These are phyloP conservation scores for Ptychoptera albimana DNA, from an alignment of 2,888 invertebrate species.

Conservation along the genomic window DNA sequence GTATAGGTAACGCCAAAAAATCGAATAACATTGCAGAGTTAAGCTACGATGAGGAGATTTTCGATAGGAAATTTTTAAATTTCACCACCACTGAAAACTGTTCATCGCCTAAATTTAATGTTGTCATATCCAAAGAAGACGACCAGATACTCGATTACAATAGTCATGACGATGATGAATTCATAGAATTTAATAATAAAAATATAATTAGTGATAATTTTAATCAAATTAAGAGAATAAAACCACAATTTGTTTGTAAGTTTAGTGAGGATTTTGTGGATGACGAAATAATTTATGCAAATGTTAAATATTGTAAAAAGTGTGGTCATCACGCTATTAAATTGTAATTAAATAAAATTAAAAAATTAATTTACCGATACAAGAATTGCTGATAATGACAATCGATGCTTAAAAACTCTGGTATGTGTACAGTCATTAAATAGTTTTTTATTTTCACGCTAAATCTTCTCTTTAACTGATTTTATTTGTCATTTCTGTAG, in stretches of 20 bases:
- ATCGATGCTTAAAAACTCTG: too few relatives aligned
- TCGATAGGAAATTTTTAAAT: too few relatives aligned
- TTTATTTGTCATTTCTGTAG: too few relatives aligned
- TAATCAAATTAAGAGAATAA: not conserved
- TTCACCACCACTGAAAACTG: too few relatives aligned
- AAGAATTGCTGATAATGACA: not conserved
- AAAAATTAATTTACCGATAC: not conserved
- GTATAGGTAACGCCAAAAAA: too few relatives aligned
- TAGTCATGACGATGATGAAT: not conserved
- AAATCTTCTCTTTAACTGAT: too few relatives aligned
- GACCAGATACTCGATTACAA: not conserved
- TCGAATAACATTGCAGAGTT: too few relatives aligned
- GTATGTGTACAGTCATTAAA: not conserved
- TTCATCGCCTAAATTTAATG: not conserved
- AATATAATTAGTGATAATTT: not conserved
- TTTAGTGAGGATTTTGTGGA: not conserved
- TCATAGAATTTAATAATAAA: not conserved
- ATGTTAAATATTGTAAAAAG: constrained; percentile 4
- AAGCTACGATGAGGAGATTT: too few relatives aligned
- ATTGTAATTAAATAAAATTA: not conserved
- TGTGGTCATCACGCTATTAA: constrained; percentile 5
- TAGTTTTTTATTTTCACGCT: too few relatives aligned
- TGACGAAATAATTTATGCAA: constrained; percentile 1
- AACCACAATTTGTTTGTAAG: not conserved
- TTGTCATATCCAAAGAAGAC: not conserved